Conservation (phyloP, 2,797 vertebrate species). For the Esox masquinongy region DNA sequence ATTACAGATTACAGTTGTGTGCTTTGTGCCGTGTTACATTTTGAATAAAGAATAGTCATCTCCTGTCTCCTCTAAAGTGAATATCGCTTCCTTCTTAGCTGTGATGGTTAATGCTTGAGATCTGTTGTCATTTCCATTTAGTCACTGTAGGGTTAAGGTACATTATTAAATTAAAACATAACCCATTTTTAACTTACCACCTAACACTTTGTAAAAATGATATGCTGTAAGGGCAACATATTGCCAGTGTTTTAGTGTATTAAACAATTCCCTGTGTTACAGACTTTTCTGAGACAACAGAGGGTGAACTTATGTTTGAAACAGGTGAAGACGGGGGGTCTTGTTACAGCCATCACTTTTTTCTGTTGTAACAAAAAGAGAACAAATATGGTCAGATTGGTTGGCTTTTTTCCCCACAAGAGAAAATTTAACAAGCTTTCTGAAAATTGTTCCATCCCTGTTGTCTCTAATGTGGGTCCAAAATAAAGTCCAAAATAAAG, state of each 20-base stretch:
- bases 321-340: not conserved
- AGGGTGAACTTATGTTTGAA: not conserved
- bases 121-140: not conserved
- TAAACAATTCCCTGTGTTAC: not conserved
- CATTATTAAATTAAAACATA: not conserved
- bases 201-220: not conserved
- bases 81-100: not conserved
- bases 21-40: not conserved
- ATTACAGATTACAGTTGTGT: constrained; percentile 2
- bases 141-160: not conserved
- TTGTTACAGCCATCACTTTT: not conserved
- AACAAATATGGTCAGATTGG: not conserved
- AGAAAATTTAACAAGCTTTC: not conserved
- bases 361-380: not conserved
- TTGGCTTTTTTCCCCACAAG: not conserved
- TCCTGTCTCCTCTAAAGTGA: not conserved
- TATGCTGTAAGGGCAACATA: not conserved
- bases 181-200: not conserved
- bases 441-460: not conserved
- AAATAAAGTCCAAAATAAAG: not conserved
- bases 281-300: not conserved
- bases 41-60: not conserved
- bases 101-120: not conserved
- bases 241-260: not conserved
- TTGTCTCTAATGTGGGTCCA: not conserved